Percentiles rank a stretch among this genome's conserved stretches.
These are phyloP conservation scores for Remorina albescens DNA, from an alignment of 2,797 vertebrate genomes.

Conservation along the genomic window DNA sequence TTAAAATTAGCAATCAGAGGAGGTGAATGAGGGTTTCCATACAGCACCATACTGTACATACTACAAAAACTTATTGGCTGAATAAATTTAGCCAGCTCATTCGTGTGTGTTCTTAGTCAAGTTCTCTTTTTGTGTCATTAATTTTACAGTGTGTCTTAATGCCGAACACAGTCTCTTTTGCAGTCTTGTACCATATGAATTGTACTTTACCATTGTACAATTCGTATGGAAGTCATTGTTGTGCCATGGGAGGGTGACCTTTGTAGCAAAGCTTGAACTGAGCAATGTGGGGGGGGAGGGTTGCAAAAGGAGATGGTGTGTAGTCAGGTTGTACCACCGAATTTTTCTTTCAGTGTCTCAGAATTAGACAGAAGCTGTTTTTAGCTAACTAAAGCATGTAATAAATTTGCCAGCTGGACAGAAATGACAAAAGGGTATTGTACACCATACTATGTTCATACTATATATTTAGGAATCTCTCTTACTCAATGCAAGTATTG, in stretches of 20 bases:
- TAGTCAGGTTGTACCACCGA: too few species aligned
- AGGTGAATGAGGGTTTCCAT: neutral
- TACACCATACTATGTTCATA: slow-evolving; percentile 13
- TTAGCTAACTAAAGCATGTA: slow-evolving; percentile 19
- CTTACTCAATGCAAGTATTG: slow-evolving; percentile 67
- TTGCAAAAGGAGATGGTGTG: slow-evolving; percentile 48
- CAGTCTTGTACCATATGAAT: too few species aligned
- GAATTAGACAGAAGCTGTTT: slow-evolving; percentile 12
- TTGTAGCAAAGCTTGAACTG: too few species aligned
- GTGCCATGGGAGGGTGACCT: too few species aligned
- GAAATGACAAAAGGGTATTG: neutral
- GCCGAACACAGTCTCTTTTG: too few species aligned
- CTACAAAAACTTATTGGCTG: neutral
- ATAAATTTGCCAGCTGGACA: slow-evolving; percentile 1
- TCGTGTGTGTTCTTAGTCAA: neutral
- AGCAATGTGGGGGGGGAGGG: slow-evolving; percentile 29
- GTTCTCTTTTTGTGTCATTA: slow-evolving; percentile 1
- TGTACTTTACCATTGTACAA: too few species aligned
- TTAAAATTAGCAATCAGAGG: neutral
- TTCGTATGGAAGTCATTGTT: too few species aligned
- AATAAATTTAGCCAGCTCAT: neutral
- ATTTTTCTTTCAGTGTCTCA: slow-evolving; percentile 24
- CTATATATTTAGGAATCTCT: slow-evolving; percentile 36
- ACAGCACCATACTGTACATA: neutral
- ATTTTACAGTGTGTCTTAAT: too few species aligned